Base-by-base conservation (phyloP, 2,888 invertebrate genomes). In the Dorcus parallelipipedus region DNA sequence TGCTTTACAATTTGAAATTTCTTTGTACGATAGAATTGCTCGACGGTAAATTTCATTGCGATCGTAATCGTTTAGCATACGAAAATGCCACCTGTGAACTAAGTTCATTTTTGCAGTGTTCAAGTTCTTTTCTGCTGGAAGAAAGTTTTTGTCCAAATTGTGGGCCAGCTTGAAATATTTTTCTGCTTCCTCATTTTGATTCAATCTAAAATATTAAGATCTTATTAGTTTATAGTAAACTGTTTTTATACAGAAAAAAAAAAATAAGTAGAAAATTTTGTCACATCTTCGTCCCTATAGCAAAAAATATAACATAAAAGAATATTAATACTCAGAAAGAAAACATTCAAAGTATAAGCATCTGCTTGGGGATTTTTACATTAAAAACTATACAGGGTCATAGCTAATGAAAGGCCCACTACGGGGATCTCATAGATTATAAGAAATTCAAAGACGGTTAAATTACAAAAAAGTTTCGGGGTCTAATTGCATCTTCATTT, bases 81-180 rank as follows among this genome's bases (percentile, higher is more conserved):
- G 80, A 74, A 87, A 92, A 75, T 93, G 92, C 92, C 93, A 93
- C 52, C 91, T 78, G 60, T 89, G 88, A 45, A 92, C 83, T 58
- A 89, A 77, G 62, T 85, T 78, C 73, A 88, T 87, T 68, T 85
- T 86, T 0, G 88, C 78, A 62, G 87, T 86, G 71, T 89, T 84
- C 14, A 89, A 76, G 73, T 88, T 88, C 71, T 86, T 86, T 68
- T 86, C 84, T 9, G 69, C 70, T 33, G 71, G 70, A 45, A 76
- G 62, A 56, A 67, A 71, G n/a, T 69, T 63, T 10, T 56, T 63
- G 23, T 64, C 49, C 6, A 59, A 26, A 38, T 59, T 63, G 7
- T 67, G 63, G 8, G 73, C 73, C 42, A 59, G 49, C 63, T 73
- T 64, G 26, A 77, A 64, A 61, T 74, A 76, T 33, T 64, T 61